Evolutionary conservation across 30 jellyfish, hydroid and myxozoan species (phyloP).

Genomic region (Hydractinia symbiolongicarpus): DNA sequence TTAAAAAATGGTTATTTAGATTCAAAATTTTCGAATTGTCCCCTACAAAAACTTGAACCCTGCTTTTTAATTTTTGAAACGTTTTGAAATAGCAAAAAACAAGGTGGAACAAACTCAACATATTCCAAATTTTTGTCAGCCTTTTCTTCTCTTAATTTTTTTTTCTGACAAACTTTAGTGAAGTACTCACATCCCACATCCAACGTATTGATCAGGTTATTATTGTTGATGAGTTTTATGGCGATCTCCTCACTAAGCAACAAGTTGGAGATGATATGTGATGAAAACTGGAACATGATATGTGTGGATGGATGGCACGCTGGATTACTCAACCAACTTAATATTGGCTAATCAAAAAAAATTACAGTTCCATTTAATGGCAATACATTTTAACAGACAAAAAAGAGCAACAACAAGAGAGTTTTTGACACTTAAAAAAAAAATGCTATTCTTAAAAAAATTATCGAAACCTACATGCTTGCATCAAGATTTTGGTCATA

Average conservation of each 20-base stretch:
- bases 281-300: constrained; percentile 12
- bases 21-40: too few species aligned
- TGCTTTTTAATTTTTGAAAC: too few species aligned
- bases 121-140: background rate
- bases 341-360: background rate
- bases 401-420: too few species aligned
- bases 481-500: too few species aligned
- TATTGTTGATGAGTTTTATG: constrained; percentile 18
- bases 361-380: background rate
- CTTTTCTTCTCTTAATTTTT: background rate
- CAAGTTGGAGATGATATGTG: constrained; percentile 20
- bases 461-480: too few species aligned
- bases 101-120: background rate
- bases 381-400: too few species aligned
- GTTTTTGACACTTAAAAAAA: too few species aligned
- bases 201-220: constrained; percentile 6
- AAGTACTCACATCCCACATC: constrained; percentile 23
- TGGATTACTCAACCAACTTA: constrained; percentile 24
- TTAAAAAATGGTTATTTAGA: too few species aligned
- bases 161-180: background rate
- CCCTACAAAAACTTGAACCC: too few species aligned
- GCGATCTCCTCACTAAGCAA: constrained; percentile 31
- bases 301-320: constrained; percentile 13
- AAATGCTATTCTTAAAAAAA: too few species aligned
- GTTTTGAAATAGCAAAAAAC: too few species aligned